These are phyloP conservation scores for Agrochola litura DNA, from an alignment of 2,888 invertebrate species.

Conservation along the genomic window DNA sequence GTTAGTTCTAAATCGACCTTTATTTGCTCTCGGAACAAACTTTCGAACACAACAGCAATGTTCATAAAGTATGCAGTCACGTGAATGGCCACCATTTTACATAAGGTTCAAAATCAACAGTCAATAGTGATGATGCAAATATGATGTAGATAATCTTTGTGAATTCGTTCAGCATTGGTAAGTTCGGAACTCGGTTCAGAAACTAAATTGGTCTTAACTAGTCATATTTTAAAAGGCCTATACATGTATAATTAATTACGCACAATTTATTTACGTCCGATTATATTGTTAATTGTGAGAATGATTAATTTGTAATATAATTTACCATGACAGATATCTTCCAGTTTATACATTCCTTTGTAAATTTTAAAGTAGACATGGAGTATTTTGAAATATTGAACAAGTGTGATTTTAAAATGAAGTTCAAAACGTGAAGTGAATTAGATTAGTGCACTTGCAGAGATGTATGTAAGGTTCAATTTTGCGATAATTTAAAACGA, in stretches of 20 bases:
- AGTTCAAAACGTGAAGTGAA: conserved; percentile 85
- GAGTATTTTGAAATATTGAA: conserved; percentile 73
- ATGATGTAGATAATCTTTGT: conserved; percentile 55
- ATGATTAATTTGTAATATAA: conserved; percentile 62
- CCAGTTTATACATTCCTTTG: conserved; percentile 87
- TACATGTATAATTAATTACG: conserved; percentile 75
- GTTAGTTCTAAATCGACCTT: background rate
- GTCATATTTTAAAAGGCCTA: conserved; percentile 89
- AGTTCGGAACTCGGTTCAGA: conserved; percentile 58
- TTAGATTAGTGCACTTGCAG: conserved; percentile 81
- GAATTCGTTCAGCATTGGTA: conserved; percentile 56
- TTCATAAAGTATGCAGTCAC: conserved; percentile 25
- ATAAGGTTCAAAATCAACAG: conserved; percentile 22
- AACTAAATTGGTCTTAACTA: conserved; percentile 82
- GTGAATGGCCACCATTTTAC: conserved; percentile 9
- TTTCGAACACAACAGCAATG: background rate
- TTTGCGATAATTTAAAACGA: conserved; percentile 82
- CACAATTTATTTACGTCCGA: conserved; percentile 82
- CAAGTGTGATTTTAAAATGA: conserved; percentile 85
- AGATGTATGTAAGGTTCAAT: conserved; percentile 85
- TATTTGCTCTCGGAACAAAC: background rate
- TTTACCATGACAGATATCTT: conserved; percentile 78
- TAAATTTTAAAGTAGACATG: conserved; percentile 78
- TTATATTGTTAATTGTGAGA: conserved; percentile 62
- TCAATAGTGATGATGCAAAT: conserved; percentile 36